Percentiles rank a stretch among this genome's conserved stretches.
Evolutionary conservation across 2,113 vertebrate species (phyloP).

Genomic region (Ophiodon elongatus): DNA sequence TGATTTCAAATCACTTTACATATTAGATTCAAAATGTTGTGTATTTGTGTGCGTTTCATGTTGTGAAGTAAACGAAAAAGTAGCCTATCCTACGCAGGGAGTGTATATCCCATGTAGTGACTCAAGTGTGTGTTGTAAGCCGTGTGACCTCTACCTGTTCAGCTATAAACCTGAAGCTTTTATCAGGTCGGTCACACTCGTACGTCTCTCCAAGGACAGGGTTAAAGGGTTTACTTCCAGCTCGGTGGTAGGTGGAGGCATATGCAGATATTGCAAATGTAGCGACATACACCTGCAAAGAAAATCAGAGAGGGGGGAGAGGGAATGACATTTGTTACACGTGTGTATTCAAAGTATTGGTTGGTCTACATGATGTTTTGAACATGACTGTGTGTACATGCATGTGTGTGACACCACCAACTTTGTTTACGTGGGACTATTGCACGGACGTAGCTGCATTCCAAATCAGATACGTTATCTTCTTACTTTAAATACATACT

Average conservation of each 20-base stretch:
- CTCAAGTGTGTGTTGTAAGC: not conserved
- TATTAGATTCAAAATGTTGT: not conserved
- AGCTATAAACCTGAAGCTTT: slow-evolving; percentile 92
- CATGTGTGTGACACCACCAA: not conserved
- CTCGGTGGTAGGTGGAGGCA: slow-evolving; percentile 91
- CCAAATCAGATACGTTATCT: not conserved
- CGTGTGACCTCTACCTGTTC: slow-evolving; percentile 88
- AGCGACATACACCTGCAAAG: slow-evolving; percentile 91
- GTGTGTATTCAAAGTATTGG: not conserved
- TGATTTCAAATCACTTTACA: not conserved
- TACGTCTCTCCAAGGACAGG: slow-evolving; percentile 97
- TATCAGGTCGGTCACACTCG: slow-evolving; percentile 92
- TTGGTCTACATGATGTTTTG: not conserved
- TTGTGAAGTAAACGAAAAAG: not conserved
- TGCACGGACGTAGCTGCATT: not conserved
- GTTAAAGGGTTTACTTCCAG: slow-evolving; percentile 97
- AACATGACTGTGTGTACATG: not conserved
- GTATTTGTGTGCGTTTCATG: not conserved
- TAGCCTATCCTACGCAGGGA: not conserved
- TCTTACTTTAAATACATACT: not conserved
- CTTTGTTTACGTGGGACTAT: not conserved
- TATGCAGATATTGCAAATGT: slow-evolving; percentile 95
- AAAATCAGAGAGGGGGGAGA: not conserved
- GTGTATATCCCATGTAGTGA: not conserved
- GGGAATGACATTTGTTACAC: not conserved